Percentiles rank a stretch among this genome's conserved stretches.
phyloP scores from a whole-genome alignment of 2,797 vertebrate genomes.

The Alosa sapidissima region DNA sequence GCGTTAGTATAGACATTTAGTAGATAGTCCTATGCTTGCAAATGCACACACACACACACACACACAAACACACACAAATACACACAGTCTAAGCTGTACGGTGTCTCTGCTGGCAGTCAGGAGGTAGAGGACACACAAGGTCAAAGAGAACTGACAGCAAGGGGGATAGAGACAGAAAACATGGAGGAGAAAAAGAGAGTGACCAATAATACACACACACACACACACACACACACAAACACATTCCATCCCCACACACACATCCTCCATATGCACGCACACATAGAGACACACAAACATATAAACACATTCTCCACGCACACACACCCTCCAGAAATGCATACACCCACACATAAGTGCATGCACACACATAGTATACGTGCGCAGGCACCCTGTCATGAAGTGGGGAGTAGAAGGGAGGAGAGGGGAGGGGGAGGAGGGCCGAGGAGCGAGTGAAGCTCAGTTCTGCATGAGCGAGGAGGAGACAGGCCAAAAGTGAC shows the following conservation, averaged over 20 bases:
- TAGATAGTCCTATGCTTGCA: not conserved
- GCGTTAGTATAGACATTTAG: not conserved
- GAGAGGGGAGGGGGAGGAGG: not conserved
- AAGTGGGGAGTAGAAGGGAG: not conserved
- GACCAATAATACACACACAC: not conserved
- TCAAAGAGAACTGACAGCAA: not conserved
- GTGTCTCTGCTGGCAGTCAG: not conserved
- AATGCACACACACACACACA: not conserved
- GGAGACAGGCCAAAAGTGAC: constrained; percentile 1
- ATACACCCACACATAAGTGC: not conserved
- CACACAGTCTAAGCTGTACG: not conserved
- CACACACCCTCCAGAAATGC: no score
- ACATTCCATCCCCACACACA: not conserved
- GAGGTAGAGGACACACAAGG: not conserved
- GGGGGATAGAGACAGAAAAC: not conserved
- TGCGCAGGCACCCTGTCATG: not conserved
- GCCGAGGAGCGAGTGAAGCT: constrained; percentile 20
- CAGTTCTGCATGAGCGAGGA: constrained; percentile 15
- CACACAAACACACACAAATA: not conserved
- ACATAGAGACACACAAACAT: not conserved
- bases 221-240: not conserved
- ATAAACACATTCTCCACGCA: no score
- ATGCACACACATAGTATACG: not conserved
- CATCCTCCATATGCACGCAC: not conserved
- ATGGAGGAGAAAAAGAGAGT: not conserved